Base-by-base conservation (phyloP, 2,888 invertebrate species). In the Epistrophella euchroma region DNA sequence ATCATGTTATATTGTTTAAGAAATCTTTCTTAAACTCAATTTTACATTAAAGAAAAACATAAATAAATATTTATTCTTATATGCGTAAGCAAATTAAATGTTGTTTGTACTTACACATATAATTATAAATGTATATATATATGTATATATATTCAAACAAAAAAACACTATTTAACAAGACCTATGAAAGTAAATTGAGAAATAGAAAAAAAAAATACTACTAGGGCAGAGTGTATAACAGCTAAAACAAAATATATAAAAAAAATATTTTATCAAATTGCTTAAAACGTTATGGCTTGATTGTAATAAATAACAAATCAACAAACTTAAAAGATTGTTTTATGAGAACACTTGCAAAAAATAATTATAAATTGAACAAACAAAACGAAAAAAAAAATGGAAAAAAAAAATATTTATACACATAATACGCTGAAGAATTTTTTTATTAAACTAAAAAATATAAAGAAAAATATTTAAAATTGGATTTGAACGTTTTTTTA, bases 371-470 rank as follows among this genome's bases (percentile, higher is more conserved):
- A 56, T 74, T 60, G 64, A 66, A 55, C 62, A 79, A 56, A 68
- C 72, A 70, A 82, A 68, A 70, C 43, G 78, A 82, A 58, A 84
- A 81, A 78, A 78, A 78, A 78, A 68, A n/a, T n/a, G n/a, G 45
- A 56, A 76, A 66, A 87, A 82, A 82, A 88, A 87, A 88, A 88
- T 88, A 88, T 89, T 88, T 88, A 88, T 88, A 88, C 88, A 89
- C 88, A 88, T 85, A 87, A 89, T 88, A 88, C 88, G 88, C 88
- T 88, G 88, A 88, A 87, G 83, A 83, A 88, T 88, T 89, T 88
- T 87, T 89, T 88, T 89, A 88, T 88, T 88, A 88, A 66, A 89
- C 88, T 88, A 88, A 88, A 89, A 89, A 88, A 88, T 85, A 88
- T 83, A 87, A 87, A 87, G 77, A 77, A 86, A 88, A 87, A 85